These are phyloP conservation scores for Pristionchus maxplancki DNA, from an alignment of 2,888 invertebrate genomes.

Conservation along the genomic window DNA sequence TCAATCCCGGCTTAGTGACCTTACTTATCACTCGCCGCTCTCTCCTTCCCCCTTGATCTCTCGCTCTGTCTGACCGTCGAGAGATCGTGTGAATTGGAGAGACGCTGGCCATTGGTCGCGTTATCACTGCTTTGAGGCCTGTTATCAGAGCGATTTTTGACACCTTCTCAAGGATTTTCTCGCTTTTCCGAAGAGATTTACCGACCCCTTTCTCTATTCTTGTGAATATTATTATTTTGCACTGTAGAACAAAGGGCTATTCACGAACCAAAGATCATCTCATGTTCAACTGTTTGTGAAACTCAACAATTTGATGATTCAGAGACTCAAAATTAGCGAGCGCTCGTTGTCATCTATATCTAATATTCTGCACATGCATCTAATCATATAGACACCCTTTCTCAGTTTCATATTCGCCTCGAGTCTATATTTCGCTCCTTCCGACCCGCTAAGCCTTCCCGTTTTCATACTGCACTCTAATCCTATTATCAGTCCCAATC, in stretches of 20 bases:
- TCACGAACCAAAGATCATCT: background rate
- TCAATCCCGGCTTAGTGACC: background rate
- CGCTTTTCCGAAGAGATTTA: background rate
- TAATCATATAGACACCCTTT: too few species aligned
- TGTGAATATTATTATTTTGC: background rate
- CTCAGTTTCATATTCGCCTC: too few species aligned
- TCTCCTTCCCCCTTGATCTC: background rate
- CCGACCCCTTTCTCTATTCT: too few species aligned
- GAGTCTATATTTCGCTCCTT: too few species aligned
- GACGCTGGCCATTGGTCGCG: background rate
- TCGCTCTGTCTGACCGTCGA: background rate
- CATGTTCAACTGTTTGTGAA: background rate
- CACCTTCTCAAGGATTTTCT: background rate
- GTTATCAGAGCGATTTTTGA: conserved; percentile 9
- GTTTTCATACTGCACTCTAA: background rate
- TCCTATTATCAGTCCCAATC: background rate
- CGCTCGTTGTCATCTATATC: too few species aligned
- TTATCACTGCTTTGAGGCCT: background rate
- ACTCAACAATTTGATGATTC: background rate
- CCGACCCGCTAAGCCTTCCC: background rate
- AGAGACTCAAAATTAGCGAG: too few species aligned
- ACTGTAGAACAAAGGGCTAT: background rate
- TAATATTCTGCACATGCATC: too few species aligned
- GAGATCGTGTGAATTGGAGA: background rate
- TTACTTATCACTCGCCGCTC: background rate